These are phyloP conservation scores for Scaptodrosophila lebanonensis DNA, from an alignment of 1,140 invertebrate species.

Conservation along the genomic window DNA sequence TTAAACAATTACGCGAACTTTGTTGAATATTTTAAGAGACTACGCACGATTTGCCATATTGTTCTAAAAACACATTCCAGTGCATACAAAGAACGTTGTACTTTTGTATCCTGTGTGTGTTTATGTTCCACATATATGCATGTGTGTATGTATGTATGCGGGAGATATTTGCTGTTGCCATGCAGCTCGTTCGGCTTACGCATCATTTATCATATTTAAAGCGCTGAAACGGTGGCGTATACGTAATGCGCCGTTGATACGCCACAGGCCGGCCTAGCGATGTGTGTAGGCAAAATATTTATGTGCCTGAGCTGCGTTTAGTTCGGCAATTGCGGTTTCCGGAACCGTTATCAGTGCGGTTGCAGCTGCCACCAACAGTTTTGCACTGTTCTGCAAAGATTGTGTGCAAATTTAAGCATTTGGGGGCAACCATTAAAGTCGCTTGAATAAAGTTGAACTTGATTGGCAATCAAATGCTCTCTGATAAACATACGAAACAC, in stretches of 20 bases:
- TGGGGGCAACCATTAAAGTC: constrained; percentile 28
- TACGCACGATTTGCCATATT: too few species aligned
- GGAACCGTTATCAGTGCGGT: constrained; percentile 38
- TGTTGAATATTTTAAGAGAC: too few species aligned
- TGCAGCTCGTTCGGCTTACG: too few species aligned
- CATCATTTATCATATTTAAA: not conserved
- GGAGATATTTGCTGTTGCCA: too few species aligned
- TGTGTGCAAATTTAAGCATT: constrained; percentile 2
- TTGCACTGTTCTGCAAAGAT: not conserved
- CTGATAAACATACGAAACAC: constrained; percentile 37
- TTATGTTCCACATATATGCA: too few species aligned
- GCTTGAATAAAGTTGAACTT: constrained; percentile 48
- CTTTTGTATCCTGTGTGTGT: too few species aligned
- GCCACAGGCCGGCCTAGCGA: not conserved
- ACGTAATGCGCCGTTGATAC: constrained; percentile 42
- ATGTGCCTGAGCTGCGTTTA: constrained; percentile 17
- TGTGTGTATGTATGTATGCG: too few species aligned
- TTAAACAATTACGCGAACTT: constrained; percentile 27
- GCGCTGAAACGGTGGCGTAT: constrained; percentile 39
- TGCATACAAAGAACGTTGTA: too few species aligned
- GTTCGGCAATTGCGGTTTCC: too few species aligned
- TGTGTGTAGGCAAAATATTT: constrained; percentile 29
- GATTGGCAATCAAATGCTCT: constrained; percentile 57
- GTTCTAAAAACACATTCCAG: too few species aligned
- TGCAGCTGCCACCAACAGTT: constrained; percentile 28